Evolutionary conservation across 2,113 vertebrate species (phyloP), one percentile per base, ranked within the genome.

Genomic region (Scartelaos histophorus): DNA sequence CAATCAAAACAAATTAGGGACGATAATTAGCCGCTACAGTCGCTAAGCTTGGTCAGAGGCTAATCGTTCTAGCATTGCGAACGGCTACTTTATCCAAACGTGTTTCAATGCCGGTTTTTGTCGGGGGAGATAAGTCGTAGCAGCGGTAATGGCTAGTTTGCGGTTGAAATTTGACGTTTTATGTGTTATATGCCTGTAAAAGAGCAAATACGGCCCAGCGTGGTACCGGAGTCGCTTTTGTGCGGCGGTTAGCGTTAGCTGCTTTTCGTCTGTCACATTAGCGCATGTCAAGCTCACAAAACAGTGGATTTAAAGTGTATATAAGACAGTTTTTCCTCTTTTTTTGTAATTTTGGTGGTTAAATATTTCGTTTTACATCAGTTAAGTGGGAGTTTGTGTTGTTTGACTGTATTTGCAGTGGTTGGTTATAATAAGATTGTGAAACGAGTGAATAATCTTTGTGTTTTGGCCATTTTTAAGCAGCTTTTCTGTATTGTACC

Each of bases 241-340:
- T 92, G 82, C 69, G 13, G 72, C 62, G 70, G 84, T 90, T 86
- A 85, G 83, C 86, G 85, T 71, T 75, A 70, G 88, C 87, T 85
- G 87, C 85, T 87, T 90, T 92, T 90, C 73, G 57, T 75, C 87
- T 92, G 92, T 93, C 92, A 92, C 88, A 91, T 92, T 92, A 93
- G 83, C 17, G 75, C 2, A 83, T 74, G 77, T 91, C 89, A 92
- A 80, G 79, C 76, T 65, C 12, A n/a, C 25, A 5, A 10, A 47
- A 45, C 29, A 29, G 29, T 29, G 29, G 29, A 29, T 29, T 29
- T 29, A n/a, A n/a, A n/a, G n/a, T n/a, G n/a, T n/a, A n/a, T n/a
- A n/a, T n/a, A n/a, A n/a, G n/a, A n/a, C n/a, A n/a, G n/a, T n/a
- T n/a, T n/a, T n/a, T n/a, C n/a, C n/a, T 29, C 29, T 4, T 29